Evolutionary conservation across 2,113 vertebrate genomes (phyloP).

Genomic region (Perccottus glenii): DNA sequence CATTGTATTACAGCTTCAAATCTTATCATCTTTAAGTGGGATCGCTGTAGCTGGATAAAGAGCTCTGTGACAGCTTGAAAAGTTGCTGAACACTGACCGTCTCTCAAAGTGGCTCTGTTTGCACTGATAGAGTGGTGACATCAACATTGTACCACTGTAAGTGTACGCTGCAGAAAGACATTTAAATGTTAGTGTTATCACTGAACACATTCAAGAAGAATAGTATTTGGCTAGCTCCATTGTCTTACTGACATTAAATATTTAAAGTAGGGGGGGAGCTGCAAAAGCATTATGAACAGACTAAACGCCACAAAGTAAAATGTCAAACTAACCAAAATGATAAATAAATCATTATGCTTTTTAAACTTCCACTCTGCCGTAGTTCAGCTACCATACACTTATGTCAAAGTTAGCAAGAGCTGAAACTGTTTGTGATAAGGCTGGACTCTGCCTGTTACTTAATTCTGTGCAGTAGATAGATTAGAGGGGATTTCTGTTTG

Average conservation of each 20-base stretch:
- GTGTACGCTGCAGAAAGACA: no score
- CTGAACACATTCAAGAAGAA: not conserved
- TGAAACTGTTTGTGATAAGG: not conserved
- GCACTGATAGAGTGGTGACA: not conserved
- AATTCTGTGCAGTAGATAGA: not conserved
- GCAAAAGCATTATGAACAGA: not conserved
- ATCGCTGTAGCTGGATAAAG: not conserved
- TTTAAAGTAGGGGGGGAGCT: not conserved
- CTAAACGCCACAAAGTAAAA: not conserved
- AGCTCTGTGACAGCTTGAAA: not conserved
- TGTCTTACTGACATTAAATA: not conserved
- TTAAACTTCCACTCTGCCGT: not conserved
- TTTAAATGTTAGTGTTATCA: no score
- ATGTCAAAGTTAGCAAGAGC: not conserved
- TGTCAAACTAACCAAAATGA: not conserved
- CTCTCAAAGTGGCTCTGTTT: not conserved
- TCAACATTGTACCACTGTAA: not conserved
- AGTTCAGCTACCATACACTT: not conserved
- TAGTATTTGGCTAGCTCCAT: not conserved
- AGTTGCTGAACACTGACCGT: not conserved
- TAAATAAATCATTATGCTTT: not conserved
- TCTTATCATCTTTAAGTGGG: slow-evolving; percentile 15
- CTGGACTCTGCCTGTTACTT: not conserved
- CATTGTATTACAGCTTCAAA: slow-evolving; percentile 13
- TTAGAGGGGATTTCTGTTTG: no score